Evolutionary conservation across 2,797 vertebrate species (phyloP), one percentile per base, ranked within the genome.

Genomic region (Sciurus vulgaris): DNA sequence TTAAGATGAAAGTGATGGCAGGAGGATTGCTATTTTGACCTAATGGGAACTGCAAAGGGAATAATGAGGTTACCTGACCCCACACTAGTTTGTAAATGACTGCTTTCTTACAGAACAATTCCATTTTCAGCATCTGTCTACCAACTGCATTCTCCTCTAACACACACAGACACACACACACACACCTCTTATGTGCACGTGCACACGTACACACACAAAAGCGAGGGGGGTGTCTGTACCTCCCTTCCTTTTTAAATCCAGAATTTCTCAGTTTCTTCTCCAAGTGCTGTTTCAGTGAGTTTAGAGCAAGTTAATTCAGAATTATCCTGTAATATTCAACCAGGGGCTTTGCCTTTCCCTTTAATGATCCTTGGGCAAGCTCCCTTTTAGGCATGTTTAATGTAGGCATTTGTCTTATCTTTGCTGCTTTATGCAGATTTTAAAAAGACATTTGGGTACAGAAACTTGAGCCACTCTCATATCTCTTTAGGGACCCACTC

Each of bases 251-350:
- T 79, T 59, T 33, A 96, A 95, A 89, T 51, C n/a, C 59, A 95
- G 61, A 97, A 96, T 89, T 18, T 35, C 26, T 77, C 88, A 61
- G 88, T 97, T 95, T 97, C 84, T 83, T 93, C 49, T 92, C 97
- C 35, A 96, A 89, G 51, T 82, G 41, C 15, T 33, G 11, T 97
- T 97, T 97, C 85, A 56, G 76, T 18, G 12, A 70, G 82, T 97
- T 98, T 97, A 96, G 96, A 97, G 70, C 82, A 98, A 96, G 88
- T 96, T 96, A 93, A 97, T 98, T 97, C 97, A 81, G 98, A 98
- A 97, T 94, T 86, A 96, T 90, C 69, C 73, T 33, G 14, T 51
- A 83, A 89, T 73, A 93, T 94, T 97, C 82, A 89, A 70, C 54
- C 61, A 89, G 26, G 86, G 69, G 61, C 95, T 98, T 98, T 96